A percentile compares a stretch with the other conserved stretches of the same genome.
Conservation (phyloP, 2,888 invertebrate genomes). For the Rhopalosiphum nymphaeae region DNA sequence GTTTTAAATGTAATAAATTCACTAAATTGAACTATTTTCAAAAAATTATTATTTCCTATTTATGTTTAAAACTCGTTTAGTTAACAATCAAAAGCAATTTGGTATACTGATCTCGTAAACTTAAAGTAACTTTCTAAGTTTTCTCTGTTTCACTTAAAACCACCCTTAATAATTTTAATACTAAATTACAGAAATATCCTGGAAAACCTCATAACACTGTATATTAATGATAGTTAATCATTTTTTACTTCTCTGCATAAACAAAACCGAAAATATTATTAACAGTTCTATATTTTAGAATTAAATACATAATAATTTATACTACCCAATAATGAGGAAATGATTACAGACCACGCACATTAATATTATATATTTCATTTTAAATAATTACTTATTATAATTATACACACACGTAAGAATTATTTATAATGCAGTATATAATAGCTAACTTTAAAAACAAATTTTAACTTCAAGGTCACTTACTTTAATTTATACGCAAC, state of each 20-base stretch:
- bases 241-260: neutral
- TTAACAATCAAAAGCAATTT: neutral
- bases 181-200: neutral
- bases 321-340: neutral
- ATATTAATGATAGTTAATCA: neutral
- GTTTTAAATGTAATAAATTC: neutral
- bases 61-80: neutral
- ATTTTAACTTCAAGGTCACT: neutral
- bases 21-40: neutral
- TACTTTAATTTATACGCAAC: slow-evolving; percentile 24
- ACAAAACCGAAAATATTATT: neutral
- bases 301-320: neutral
- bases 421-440: neutral
- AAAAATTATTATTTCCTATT: neutral
- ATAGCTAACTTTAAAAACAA: neutral
- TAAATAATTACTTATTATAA: neutral
- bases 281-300: neutral
- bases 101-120: neutral
- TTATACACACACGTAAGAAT: neutral
- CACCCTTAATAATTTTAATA: neutral
- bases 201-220: neutral
- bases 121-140: neutral
- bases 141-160: neutral
- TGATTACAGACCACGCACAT: neutral
- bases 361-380: neutral